Conservation (phyloP, 1,140 invertebrate species). For the Camponotus floridanus region DNA sequence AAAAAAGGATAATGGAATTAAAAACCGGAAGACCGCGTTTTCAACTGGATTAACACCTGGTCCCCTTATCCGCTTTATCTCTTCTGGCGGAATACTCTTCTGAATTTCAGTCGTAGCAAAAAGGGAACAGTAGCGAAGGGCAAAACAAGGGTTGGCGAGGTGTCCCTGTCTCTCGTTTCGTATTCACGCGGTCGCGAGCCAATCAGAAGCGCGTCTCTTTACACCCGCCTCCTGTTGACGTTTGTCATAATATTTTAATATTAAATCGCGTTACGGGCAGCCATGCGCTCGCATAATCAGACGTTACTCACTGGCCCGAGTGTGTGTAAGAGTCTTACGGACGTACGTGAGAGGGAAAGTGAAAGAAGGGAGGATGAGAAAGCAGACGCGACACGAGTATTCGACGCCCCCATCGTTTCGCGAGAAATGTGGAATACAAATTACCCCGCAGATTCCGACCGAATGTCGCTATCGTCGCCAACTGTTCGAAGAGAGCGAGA, state of each 20-base stretch:
- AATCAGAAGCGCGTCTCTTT: conserved; percentile 84
- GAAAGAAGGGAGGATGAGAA: conserved; percentile 43
- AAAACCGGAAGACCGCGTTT: conserved; percentile 54
- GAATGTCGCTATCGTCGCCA: conserved; percentile 57
- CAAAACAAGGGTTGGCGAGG: conserved; percentile 66
- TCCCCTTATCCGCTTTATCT: conserved; percentile 39
- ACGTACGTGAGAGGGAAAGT: conserved; percentile 27
- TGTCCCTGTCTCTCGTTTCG: conserved; percentile 79
- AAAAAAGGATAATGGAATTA: conserved; percentile 50
- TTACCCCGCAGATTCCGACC: conserved; percentile 76
- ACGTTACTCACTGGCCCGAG: conserved; percentile 76
- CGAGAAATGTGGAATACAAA: conserved; percentile 85
- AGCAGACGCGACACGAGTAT: conserved; percentile 71
- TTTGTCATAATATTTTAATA: conserved; percentile 88
- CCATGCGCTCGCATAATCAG: conserved; percentile 86
- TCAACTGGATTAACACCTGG: conserved; percentile 55
- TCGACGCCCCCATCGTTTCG: conserved; percentile 77
- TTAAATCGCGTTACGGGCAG: conserved; percentile 86
- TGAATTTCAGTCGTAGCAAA: conserved; percentile 54
- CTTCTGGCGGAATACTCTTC: conserved; percentile 25
- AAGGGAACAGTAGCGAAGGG: conserved; percentile 48
- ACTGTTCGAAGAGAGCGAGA: conserved; percentile 76
- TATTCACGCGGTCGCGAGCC: conserved; percentile 84
- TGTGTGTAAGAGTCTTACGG: conserved; percentile 67
- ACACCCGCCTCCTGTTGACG: conserved; percentile 84